Evolutionary conservation across 2,888 invertebrate species (phyloP).

Genomic region (Oscheius onirici): DNA sequence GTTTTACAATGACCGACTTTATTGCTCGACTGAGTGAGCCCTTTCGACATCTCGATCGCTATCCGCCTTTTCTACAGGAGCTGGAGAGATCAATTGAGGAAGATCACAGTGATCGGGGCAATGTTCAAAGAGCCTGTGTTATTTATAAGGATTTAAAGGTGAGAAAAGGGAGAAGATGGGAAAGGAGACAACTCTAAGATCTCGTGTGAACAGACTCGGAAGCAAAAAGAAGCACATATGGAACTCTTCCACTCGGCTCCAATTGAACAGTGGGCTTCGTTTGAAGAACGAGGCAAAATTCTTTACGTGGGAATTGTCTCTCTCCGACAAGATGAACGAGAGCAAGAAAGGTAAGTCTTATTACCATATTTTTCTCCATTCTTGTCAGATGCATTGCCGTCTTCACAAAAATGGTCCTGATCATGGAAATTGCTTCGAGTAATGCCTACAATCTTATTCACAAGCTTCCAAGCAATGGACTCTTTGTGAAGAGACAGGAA

Average conservation of each 20-base stretch:
- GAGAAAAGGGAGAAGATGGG: constrained; percentile 72
- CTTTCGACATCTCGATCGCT: constrained; percentile 92
- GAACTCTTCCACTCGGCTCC: constrained; percentile 90
- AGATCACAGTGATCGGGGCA: constrained; percentile 92
- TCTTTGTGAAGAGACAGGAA: constrained; percentile 33
- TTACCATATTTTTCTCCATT: background rate
- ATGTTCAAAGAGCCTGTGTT: constrained; percentile 91
- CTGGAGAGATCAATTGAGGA: constrained; percentile 94
- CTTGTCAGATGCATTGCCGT: constrained; percentile 84
- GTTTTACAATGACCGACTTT: constrained; percentile 87
- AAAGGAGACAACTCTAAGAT: constrained; percentile 76
- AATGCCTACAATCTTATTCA: constrained; percentile 81
- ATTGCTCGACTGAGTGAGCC: constrained; percentile 94
- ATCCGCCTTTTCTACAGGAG: constrained; percentile 86
- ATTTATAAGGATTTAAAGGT: constrained; percentile 95
- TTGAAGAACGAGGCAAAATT: constrained; percentile 78
- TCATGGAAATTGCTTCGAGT: constrained; percentile 86
- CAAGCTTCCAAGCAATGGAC: constrained; percentile 36
- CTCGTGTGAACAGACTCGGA: constrained; percentile 84
- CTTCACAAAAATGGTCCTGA: constrained; percentile 87
- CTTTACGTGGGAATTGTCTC: constrained; percentile 75
- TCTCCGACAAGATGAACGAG: constrained; percentile 78
- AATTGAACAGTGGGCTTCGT: constrained; percentile 89
- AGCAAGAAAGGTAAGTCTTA: constrained; percentile 73
- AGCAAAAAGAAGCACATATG: constrained; percentile 93